These are phyloP conservation scores for Microctenopoma steveboyesi DNA, from an alignment of 2,797 vertebrate genomes.

Conservation along the genomic window DNA sequence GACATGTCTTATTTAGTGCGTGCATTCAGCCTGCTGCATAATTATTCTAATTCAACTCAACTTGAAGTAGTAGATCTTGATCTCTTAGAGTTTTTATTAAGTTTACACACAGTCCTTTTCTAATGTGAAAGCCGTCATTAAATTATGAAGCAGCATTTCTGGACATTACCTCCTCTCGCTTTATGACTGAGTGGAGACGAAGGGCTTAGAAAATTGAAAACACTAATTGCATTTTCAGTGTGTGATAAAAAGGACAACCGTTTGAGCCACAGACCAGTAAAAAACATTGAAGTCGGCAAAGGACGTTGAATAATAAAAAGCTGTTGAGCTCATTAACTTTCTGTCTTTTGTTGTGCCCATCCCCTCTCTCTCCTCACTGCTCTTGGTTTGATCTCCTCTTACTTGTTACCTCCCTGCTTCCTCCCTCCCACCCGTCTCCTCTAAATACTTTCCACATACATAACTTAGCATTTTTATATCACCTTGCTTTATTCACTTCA, in stretches of 20 bases:
- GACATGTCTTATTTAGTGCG: slow-evolving; percentile 5
- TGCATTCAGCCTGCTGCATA: slow-evolving; percentile 3
- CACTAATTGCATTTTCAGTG: slow-evolving; percentile 55
- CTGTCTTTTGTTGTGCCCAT: background rate
- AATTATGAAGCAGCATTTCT: slow-evolving; percentile 45
- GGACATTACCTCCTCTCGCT: slow-evolving; percentile 39
- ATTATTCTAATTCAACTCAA: slow-evolving; percentile 9
- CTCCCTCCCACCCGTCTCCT: background rate
- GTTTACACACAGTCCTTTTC: slow-evolving; percentile 9
- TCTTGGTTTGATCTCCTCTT: slow-evolving; percentile 12
- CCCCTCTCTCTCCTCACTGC: background rate
- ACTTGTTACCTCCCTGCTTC: slow-evolving; percentile 4
- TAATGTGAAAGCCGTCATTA: slow-evolving; percentile 24
- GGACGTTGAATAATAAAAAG: slow-evolving; percentile 51
- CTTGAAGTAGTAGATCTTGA: slow-evolving; percentile 5
- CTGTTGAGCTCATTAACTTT: slow-evolving; percentile 55
- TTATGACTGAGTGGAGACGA: slow-evolving; percentile 52
- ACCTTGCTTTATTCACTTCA: slow-evolving; percentile 39
- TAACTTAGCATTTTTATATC: slow-evolving; percentile 49
- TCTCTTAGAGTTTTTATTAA: slow-evolving; percentile 24
- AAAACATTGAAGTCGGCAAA: slow-evolving; percentile 47
- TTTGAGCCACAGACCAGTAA: slow-evolving; percentile 41
- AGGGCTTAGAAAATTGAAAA: slow-evolving; percentile 54
- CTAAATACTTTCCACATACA: slow-evolving; percentile 23
- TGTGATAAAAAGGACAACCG: slow-evolving; percentile 59